Percentiles rank a stretch among this genome's conserved stretches.
Evolutionary conservation across 2,888 invertebrate species (phyloP).

Genomic region (Andrena marginata): DNA sequence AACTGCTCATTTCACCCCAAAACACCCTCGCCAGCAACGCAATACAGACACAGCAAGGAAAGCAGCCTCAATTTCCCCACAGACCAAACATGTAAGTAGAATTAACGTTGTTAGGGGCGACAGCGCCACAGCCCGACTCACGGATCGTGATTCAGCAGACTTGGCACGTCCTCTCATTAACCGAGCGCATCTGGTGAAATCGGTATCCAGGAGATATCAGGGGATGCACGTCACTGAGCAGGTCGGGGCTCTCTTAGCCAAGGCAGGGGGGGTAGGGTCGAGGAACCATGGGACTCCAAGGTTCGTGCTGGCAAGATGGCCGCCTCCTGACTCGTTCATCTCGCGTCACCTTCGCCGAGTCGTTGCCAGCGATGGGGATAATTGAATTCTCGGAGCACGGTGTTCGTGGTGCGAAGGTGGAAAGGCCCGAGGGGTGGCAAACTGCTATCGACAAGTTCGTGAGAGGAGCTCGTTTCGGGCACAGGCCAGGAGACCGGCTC

Average conservation of each 20-base stretch:
- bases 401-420: constrained; percentile 65
- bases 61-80: no score
- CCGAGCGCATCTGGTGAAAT: constrained; percentile 15
- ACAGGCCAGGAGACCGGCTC: constrained; percentile 2
- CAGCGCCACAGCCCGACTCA: neutral
- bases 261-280: neutral
- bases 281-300: constrained; percentile 41
- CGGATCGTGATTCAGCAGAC: neutral
- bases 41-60: no score
- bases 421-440: constrained; percentile 67
- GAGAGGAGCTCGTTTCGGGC: constrained; percentile 54
- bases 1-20: no score
- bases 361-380: constrained; percentile 69
- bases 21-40: no score
- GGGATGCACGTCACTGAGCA: constrained; percentile 24
- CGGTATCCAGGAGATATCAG: constrained; percentile 16
- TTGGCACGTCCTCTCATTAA: constrained; percentile 23
- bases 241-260: neutral
- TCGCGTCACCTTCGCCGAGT: constrained; percentile 71
- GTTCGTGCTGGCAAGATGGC: constrained; percentile 59
- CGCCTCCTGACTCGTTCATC: constrained; percentile 66
- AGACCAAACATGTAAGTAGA: no score
- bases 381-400: constrained; percentile 77
- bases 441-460: constrained; percentile 72
- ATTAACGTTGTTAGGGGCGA: constrained; percentile 4